phyloP scores from a whole-genome alignment of 2,113 vertebrate species.

The Dascyllus trimaculatus region DNA sequence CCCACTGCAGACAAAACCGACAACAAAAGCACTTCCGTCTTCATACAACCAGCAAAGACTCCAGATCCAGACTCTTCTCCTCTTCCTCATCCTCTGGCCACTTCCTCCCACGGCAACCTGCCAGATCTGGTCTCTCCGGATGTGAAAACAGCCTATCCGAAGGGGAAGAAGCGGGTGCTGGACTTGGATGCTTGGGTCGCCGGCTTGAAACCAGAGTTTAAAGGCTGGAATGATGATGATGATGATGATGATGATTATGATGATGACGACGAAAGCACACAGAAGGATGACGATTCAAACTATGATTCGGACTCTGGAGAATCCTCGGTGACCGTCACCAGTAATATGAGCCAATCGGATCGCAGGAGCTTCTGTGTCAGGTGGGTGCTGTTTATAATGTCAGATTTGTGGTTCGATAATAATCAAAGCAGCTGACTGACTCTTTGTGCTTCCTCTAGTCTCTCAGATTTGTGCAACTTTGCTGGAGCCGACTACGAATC shows the following conservation, averaged over 20 bases:
- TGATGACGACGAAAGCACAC: constrained; percentile 76
- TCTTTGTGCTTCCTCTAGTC: constrained; percentile 54
- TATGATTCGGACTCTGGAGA: constrained; percentile 85
- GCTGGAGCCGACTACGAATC: constrained; percentile 78
- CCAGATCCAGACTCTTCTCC: neutral
- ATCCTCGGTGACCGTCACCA: constrained; percentile 84
- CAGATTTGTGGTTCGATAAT: constrained; percentile 1
- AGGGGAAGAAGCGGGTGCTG: constrained; percentile 38
- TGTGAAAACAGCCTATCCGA: neutral
- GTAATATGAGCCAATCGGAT: constrained; percentile 83
- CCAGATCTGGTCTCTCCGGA: constrained; percentile 22
- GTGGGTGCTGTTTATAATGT: constrained; percentile 59
- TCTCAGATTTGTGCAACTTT: constrained; percentile 84
- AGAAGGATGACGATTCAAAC: constrained; percentile 79
- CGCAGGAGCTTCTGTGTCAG: constrained; percentile 83
- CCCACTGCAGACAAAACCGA: neutral
- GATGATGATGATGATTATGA: constrained; percentile 42
- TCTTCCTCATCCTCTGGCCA: neutral
- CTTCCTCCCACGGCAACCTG: constrained; percentile 31
- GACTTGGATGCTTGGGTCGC: constrained; percentile 68
- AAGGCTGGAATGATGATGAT: constrained; percentile 54
- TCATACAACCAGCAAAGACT: neutral
- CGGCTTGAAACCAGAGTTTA: constrained; percentile 68
- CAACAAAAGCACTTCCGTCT: constrained; percentile 5
- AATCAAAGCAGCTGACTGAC: neutral